These are phyloP conservation scores for Phlogophora meticulosa DNA, from an alignment of 2,888 invertebrate genomes.

Conservation along the genomic window DNA sequence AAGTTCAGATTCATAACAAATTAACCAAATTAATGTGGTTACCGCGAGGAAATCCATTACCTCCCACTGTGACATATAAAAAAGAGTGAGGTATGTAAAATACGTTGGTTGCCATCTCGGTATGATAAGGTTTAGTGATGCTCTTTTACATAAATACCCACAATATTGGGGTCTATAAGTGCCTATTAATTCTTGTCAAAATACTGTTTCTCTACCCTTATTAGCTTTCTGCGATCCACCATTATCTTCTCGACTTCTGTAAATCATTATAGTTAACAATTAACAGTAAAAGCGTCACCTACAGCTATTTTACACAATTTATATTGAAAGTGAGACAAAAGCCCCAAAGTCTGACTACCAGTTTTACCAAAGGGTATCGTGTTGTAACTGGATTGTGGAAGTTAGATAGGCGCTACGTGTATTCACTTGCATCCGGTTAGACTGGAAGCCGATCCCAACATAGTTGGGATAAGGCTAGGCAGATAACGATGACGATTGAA, in stretches of 20 bases:
- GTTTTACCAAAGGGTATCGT: no score
- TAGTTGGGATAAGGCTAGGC: no score
- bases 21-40: conserved; percentile 24
- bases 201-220: neutral
- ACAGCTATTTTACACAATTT: no score
- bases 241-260: no score
- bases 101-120: conserved; percentile 36
- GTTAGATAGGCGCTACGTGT: no score
- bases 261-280: no score
- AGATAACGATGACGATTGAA: no score
- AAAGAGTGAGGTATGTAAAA: conserved; percentile 50
- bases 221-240: no score
- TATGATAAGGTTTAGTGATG: conserved; percentile 51
- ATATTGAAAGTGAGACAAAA: neutral
- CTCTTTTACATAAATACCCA: neutral
- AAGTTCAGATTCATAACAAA: conserved; percentile 30
- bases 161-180: conserved; percentile 4
- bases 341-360: neutral
- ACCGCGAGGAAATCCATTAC: conserved; percentile 46
- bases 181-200: neutral
- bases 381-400: no score
- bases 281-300: no score
- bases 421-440: no score
- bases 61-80: conserved; percentile 47
- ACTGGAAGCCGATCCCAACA: no score